Conservation (phyloP, 2,797 vertebrate species). For the Fistularia commersonii region DNA sequence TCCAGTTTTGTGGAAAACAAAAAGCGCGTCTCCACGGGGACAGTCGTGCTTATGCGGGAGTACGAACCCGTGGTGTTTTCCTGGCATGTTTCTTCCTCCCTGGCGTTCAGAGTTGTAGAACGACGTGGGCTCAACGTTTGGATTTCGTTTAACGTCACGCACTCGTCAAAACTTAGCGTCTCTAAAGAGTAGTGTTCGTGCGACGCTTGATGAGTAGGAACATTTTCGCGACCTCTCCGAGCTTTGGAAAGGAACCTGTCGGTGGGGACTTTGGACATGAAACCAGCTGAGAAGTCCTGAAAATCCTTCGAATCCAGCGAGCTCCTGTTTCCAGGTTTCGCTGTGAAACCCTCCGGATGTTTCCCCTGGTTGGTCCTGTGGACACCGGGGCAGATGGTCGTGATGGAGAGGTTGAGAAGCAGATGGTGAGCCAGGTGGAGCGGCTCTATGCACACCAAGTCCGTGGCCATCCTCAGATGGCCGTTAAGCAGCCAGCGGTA, state of each 20-base stretch:
- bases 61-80: slow-evolving; percentile 42
- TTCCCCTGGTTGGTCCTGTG: slow-evolving; percentile 50
- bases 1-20: slow-evolving; percentile 46
- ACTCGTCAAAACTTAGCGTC: slow-evolving; percentile 70
- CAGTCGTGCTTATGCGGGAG: slow-evolving; percentile 27
- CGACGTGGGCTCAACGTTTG: slow-evolving; percentile 20
- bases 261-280: too few relatives aligned
- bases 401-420: slow-evolving; percentile 71
- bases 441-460: slow-evolving; percentile 71
- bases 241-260: too few relatives aligned
- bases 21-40: slow-evolving; percentile 23
- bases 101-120: slow-evolving; percentile 25
- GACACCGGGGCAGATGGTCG: slow-evolving; percentile 69
- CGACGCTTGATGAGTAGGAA: slow-evolving; percentile 14
- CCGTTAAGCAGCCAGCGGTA: slow-evolving; percentile 74
- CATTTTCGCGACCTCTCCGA: background rate
- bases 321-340: background rate
- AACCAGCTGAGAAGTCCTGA: too few relatives aligned
- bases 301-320: slow-evolving; percentile 7
- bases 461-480: slow-evolving; percentile 65
- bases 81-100: slow-evolving; percentile 36
- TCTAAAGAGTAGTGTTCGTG: slow-evolving; percentile 55
- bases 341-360: background rate
- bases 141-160: slow-evolving; percentile 60
- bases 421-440: slow-evolving; percentile 69